Conservation (phyloP, 2,888 invertebrate species). For the Antheraea assamensis region DNA sequence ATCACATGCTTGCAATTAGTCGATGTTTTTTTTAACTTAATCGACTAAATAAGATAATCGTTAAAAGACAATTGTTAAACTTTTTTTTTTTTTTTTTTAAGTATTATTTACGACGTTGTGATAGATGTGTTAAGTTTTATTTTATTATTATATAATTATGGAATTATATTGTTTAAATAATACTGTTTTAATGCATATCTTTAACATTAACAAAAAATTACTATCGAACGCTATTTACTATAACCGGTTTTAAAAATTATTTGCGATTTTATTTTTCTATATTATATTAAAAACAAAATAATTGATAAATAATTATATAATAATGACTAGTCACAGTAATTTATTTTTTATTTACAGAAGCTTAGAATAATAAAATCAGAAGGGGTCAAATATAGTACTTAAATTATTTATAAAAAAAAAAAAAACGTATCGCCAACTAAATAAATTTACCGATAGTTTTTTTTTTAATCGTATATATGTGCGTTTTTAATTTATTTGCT, state of each 20-base stretch:
- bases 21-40: neutral
- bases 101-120: constrained; percentile 18
- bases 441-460: too few relatives aligned
- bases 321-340: neutral
- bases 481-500: neutral
- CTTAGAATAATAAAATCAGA: neutral
- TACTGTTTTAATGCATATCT: constrained; percentile 23
- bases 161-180: constrained; percentile 16
- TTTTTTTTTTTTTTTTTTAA: neutral
- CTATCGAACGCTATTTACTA: neutral
- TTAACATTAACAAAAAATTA: neutral
- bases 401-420: neutral
- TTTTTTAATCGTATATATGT: too few relatives aligned
- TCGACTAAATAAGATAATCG: neutral
- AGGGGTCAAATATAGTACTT: neutral
- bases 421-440: too few relatives aligned
- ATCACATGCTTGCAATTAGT: neutral
- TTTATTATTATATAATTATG: neutral
- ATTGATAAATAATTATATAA: neutral
- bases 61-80: constrained; percentile 14
- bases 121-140: constrained; percentile 33
- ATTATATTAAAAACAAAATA: neutral
- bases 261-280: neutral
- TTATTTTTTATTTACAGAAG: neutral
- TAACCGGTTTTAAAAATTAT: neutral